Conservation (phyloP, 2,797 vertebrate genomes). For the Aldrovandia affinis region DNA sequence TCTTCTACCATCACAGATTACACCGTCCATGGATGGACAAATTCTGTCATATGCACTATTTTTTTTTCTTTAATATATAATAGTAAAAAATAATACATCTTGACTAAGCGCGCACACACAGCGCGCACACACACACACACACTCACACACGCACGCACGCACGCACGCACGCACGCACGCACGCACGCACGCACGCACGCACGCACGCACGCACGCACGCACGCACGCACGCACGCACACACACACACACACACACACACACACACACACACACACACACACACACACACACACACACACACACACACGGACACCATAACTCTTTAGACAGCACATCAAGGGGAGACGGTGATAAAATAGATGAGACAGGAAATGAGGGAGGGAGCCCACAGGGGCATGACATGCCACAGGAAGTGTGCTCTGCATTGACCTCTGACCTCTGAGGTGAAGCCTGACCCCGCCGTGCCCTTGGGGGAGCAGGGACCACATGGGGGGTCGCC, state of each 20-base stretch:
- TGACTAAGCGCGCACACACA: no score
- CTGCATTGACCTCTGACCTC: slow-evolving; percentile 26
- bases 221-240: not conserved
- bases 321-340: slow-evolving; percentile 9
- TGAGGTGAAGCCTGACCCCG: not conserved
- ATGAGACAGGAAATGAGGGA: slow-evolving; percentile 8
- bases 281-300: not conserved
- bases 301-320: not conserved
- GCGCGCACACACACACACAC: not conserved
- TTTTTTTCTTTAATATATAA: not conserved
- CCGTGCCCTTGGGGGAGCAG: slow-evolving; percentile 5
- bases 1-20: not conserved
- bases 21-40: not conserved
- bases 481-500: not conserved
- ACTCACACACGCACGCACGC: not conserved
- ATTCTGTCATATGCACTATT: not conserved
- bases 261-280: not conserved
- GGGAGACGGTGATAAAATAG: slow-evolving; percentile 26
- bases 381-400: slow-evolving; percentile 22
- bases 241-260: not conserved
- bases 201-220: no score
- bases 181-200: no score
- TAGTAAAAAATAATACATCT: not conserved
- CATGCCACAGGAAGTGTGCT: slow-evolving; percentile 23
- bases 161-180: no score